Percentiles rank a stretch among this genome's conserved stretches.
Evolutionary conservation across 2,888 invertebrate genomes (phyloP).

Genomic region (Chloromyia formosa): DNA sequence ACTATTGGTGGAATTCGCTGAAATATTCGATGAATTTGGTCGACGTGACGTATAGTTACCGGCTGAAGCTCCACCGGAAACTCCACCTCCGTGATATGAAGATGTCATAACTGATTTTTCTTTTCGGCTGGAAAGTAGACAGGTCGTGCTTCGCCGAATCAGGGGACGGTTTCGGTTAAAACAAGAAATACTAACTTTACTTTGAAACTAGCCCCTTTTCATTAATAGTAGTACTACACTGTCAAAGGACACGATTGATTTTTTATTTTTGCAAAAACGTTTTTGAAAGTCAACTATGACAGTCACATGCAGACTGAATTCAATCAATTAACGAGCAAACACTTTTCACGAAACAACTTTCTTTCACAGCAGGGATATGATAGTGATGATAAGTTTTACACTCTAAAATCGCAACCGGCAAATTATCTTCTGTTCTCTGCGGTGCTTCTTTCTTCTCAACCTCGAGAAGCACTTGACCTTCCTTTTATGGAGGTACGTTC

Average conservation of each 20-base stretch:
- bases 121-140: too few species aligned
- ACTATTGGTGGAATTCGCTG: neutral
- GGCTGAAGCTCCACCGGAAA: neutral
- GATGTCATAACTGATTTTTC: slow-evolving; percentile 10
- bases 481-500: neutral
- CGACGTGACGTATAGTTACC: slow-evolving; percentile 14
- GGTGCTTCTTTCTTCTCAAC: slow-evolving; percentile 9
- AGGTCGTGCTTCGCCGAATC: too few species aligned
- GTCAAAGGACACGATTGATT: neutral
- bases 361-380: neutral
- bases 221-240: neutral
- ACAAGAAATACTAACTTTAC: too few species aligned
- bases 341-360: neutral
- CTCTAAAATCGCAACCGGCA: slow-evolving; percentile 6
- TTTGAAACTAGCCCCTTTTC: too few species aligned
- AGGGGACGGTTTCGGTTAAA: too few species aligned
- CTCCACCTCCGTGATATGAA: slow-evolving; percentile 7
- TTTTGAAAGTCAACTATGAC: too few species aligned
- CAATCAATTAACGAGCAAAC: neutral
- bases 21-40: neutral
- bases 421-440: neutral
- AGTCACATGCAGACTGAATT: neutral
- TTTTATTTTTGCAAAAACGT: too few species aligned
- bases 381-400: neutral
- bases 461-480: slow-evolving; percentile 35